Conservation (phyloP, 2,888 invertebrate species). For the Panopea generosa region DNA sequence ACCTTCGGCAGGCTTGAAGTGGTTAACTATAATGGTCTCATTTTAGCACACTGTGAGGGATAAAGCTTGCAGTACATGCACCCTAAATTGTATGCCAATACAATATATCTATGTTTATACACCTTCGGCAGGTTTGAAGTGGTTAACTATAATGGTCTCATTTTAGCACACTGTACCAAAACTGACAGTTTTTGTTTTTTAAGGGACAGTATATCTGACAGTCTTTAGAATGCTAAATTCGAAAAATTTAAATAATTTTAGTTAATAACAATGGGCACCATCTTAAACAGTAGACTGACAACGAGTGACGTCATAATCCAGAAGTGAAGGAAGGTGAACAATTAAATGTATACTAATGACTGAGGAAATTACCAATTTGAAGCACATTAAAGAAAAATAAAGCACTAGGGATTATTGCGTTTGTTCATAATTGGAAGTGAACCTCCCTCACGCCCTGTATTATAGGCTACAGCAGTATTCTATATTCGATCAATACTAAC, state of each 20-base stretch:
- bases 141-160: too few species aligned
- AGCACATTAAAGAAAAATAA: constrained; percentile 2
- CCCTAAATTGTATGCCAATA: constrained; percentile 1
- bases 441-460: constrained; percentile 2
- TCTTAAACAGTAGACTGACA: neutral
- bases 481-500: constrained; percentile 3
- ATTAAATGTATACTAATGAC: constrained; percentile 2
- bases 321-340: constrained; percentile 1
- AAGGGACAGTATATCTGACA: constrained; percentile 3
- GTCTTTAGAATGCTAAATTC: constrained; percentile 1
- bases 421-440: constrained; percentile 3
- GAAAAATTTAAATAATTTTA: neutral
- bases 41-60: neutral
- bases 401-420: neutral
- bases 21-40: constrained; percentile 3
- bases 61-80: neutral
- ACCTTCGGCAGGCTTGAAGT: neutral
- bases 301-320: constrained; percentile 1
- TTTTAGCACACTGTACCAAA: too few species aligned
- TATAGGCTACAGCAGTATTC: constrained; percentile 3
- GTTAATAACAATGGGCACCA: constrained; percentile 2
- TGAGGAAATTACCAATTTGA: neutral
- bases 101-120: neutral
- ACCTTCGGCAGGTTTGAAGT: too few species aligned
- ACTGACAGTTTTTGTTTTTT: constrained; percentile 2